Evolutionary conservation across 2,113 vertebrate genomes (phyloP), one percentile per base, ranked within the genome.

Genomic region (Phalacrocorax carbo): DNA sequence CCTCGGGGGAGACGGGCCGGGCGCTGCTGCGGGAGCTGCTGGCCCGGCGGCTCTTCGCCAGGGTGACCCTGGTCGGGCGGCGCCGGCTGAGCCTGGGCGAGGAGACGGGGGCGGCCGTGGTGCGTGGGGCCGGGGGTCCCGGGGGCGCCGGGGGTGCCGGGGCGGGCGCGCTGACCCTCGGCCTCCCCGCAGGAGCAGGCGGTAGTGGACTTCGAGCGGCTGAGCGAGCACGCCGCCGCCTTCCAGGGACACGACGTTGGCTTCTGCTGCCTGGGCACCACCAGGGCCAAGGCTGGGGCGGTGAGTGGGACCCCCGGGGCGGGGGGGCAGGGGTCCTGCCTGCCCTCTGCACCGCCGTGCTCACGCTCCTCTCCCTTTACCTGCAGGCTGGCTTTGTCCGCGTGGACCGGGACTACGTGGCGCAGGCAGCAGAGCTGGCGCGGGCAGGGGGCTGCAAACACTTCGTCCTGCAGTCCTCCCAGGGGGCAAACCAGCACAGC

Each of bases 341-440:
- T 4, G 51, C 36, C 44, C 7, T 1, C 15, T 20, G 5, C 27
- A 26, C 34, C 2, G 14, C 29, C 29, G 0, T 1, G 1, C 42
- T 55, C 13, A 93, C 13, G 38, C 13, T 13, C 6, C 29, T 23
- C 3, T 49, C 26, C 10, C 20, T 13, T 65, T 5, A 2, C 42
- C 69, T 3, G 22, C 97, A 99, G 99, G 98, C 98, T 3, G 99
- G 99, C 69, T 99, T 99, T 51, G 88, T 99, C 80, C 98, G 99
- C 0, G 99, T 99, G 11, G 99, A 99, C 94, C 98, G 99, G 30
- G 99, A 99, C 97, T 99, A 99, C 3, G 98, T 99, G 3, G 95
- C 98, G 0, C 99, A 99, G 95, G 99, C 99, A 2, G 99, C 99
- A 0, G 98, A 99, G 93, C 98, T 99, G 10, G 99, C 99, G 0